Conservation (phyloP, 37 sponge, comb jelly and placozoan species). For the Halichondria panicea region DNA sequence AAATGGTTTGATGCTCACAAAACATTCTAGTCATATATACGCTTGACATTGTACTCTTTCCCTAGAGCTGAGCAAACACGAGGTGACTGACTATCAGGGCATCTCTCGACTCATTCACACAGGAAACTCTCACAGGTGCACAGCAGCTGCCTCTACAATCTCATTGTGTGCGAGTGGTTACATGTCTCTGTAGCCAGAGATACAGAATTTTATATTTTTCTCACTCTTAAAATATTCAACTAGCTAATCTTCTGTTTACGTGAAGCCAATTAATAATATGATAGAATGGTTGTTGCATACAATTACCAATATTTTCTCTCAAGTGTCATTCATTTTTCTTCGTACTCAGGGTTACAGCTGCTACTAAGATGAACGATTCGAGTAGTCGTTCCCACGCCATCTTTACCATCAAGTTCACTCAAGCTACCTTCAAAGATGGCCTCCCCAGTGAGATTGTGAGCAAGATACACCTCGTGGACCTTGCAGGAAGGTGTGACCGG, state of each 20-base stretch:
- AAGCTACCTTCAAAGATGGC: slow-evolving; percentile 73
- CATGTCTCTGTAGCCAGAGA: not conserved
- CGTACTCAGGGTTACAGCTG: slow-evolving; percentile 63
- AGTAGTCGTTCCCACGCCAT: slow-evolving; percentile 92
- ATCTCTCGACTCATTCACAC: slow-evolving; percentile 66
- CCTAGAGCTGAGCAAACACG: slow-evolving; percentile 69
- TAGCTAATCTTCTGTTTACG: too few relatives aligned
- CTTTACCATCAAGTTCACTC: slow-evolving; percentile 81
- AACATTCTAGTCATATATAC: too few relatives aligned
- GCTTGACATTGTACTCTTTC: not conserved
- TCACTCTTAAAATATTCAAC: too few relatives aligned
- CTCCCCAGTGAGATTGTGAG: slow-evolving; percentile 86
- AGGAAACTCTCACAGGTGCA: slow-evolving; percentile 74
- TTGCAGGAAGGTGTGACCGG: slow-evolving; percentile 92
- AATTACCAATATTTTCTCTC: not conserved
- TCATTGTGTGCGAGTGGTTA: not conserved
- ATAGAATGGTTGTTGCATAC: too few relatives aligned
- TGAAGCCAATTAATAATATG: too few relatives aligned
- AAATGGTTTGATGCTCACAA: too few relatives aligned
- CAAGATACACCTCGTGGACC: slow-evolving; percentile 80
- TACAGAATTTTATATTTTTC: not conserved
- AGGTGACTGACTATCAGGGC: slow-evolving; percentile 65
- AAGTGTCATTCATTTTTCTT: not conserved
- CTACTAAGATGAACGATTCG: slow-evolving; percentile 86
- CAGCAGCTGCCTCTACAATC: not conserved